phyloP scores from a whole-genome alignment of 37 sponge, comb jelly and placozoan genomes.

The Aphrocallistes beatrix region DNA sequence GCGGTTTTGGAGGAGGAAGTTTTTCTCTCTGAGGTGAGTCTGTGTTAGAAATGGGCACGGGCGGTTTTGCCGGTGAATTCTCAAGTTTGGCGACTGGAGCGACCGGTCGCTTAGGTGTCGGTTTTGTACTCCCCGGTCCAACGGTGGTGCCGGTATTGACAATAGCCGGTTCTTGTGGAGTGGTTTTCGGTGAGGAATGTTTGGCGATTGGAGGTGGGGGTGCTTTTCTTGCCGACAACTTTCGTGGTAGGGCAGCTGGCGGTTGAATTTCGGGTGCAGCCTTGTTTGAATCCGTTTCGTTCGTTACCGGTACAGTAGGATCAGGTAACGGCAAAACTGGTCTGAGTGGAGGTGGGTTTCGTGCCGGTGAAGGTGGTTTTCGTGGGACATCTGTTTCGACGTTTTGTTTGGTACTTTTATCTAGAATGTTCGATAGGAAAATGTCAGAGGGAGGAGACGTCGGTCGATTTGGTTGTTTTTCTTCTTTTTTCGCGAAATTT shows the following conservation, averaged over 20 bases:
- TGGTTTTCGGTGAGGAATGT: neutral
- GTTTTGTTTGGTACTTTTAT: neutral
- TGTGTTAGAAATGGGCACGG: too few species aligned
- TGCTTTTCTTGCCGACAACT: neutral
- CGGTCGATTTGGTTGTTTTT: neutral
- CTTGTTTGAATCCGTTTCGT: neutral
- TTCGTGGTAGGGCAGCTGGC: neutral
- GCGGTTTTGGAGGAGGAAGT: too few species aligned
- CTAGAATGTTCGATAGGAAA: slow-evolving; percentile 5
- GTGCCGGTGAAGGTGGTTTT: neutral
- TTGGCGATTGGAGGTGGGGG: neutral
- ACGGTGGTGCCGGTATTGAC: neutral
- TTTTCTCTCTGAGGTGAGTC: neutral
- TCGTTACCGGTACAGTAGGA: neutral
- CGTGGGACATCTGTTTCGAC: neutral
- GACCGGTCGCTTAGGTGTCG: neutral
- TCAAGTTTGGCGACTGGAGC: neutral
- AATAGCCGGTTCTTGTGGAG: neutral
- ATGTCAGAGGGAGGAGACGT: slow-evolving; percentile 5
- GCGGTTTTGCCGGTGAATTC: neutral
- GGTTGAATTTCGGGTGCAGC: neutral
- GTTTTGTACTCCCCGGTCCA: neutral
- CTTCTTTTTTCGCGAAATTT: neutral
- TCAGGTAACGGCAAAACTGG: neutral
- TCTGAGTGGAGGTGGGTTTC: neutral